phyloP scores from a whole-genome alignment of 2,888 invertebrate species.

The Agrochola lota region DNA sequence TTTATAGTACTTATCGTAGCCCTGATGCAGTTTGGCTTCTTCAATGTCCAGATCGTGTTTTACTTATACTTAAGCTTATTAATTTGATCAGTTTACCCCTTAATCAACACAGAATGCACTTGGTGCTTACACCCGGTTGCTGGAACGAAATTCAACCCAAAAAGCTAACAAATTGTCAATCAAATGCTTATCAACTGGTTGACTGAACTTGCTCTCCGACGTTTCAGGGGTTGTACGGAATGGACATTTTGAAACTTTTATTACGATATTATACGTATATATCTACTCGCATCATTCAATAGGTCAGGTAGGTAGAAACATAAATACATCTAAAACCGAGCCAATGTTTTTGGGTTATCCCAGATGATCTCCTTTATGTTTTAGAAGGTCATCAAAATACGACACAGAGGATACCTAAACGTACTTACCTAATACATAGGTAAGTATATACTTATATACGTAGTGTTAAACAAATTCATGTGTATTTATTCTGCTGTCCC shows the following conservation, averaged over 20 bases:
- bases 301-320: too few species aligned
- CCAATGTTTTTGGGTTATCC: conserved; percentile 6
- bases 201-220: not conserved
- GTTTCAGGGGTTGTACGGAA: conserved; percentile 7
- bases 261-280: too few species aligned
- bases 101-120: not conserved
- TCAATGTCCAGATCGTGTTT: not conserved
- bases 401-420: not conserved
- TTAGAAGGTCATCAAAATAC: not conserved
- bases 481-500: not conserved
- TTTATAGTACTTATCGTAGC: not conserved
- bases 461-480: not conserved
- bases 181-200: not conserved
- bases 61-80: not conserved
- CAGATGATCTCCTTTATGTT: not conserved
- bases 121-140: not conserved
- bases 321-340: not conserved
- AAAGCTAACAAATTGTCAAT: not conserved
- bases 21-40: not conserved
- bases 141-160: not conserved
- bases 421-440: not conserved
- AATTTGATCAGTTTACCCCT: not conserved
- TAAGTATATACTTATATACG: not conserved
- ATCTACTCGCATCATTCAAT: not conserved
- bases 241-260: conserved; percentile 1